Percentiles rank a stretch among this genome's conserved stretches.
Evolutionary conservation across 2,888 invertebrate genomes (phyloP).

Genomic region (Phengaris arion): DNA sequence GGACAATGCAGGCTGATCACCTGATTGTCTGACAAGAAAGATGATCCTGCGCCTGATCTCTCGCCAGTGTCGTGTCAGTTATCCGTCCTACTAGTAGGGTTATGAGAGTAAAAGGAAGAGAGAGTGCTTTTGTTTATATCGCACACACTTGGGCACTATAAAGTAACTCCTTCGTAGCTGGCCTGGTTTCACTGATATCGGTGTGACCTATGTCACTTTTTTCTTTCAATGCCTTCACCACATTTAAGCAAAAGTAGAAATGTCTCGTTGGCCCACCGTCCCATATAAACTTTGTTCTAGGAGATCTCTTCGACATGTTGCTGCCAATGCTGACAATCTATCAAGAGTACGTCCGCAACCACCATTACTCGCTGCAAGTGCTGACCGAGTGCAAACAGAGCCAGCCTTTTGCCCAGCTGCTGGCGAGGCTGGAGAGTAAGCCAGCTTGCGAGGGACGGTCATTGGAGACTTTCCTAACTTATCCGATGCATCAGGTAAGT

Average conservation of each 20-base stretch:
- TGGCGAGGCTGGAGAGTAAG: constrained; percentile 91
- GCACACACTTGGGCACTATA: too few relatives aligned
- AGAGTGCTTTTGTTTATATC: too few relatives aligned
- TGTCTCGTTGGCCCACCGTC: not conserved
- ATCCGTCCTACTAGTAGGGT: too few relatives aligned
- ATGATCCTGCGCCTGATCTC: too few relatives aligned
- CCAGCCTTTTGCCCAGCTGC: constrained; percentile 86
- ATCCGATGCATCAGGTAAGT: constrained; percentile 94
- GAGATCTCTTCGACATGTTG: constrained; percentile 96
- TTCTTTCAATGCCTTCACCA: too few relatives aligned
- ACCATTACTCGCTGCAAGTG: constrained; percentile 95
- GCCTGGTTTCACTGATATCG: too few relatives aligned
- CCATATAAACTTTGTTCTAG: constrained; percentile 68
- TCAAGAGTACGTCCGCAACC: constrained; percentile 96
- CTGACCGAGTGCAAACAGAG: constrained; percentile 95
- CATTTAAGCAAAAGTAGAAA: not conserved
- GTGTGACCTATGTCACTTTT: too few relatives aligned
- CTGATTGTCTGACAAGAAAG: too few relatives aligned
- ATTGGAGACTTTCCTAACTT: constrained; percentile 92
- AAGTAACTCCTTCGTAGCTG: too few relatives aligned
- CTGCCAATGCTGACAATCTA: constrained; percentile 96
- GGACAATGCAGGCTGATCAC: too few relatives aligned
- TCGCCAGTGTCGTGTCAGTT: too few relatives aligned
- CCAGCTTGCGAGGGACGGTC: constrained; percentile 91
- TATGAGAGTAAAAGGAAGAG: too few relatives aligned